Evolutionary conservation across 2,797 vertebrate species (phyloP), one percentile per base, ranked within the genome.

Genomic region (Diceros bicornis): DNA sequence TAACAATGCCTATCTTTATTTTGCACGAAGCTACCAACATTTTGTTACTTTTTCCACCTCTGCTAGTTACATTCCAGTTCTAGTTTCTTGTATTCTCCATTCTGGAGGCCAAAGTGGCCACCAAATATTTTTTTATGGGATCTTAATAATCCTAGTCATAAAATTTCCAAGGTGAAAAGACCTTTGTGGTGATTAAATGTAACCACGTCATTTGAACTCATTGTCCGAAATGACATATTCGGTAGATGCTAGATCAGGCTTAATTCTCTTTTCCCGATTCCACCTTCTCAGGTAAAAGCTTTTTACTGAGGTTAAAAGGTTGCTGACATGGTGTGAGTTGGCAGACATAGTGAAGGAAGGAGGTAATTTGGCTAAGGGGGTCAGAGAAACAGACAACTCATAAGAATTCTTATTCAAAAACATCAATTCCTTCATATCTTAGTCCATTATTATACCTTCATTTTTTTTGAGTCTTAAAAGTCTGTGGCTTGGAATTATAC

Each of bases 381-480:
- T 55, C 32, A 68, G 13, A 91, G 25, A 96, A 97, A 29, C 10
- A 81, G 27, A 44, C 25, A 86, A 78, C 52, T 74, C 1, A 20
- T 5, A 85, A 32, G 29, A 94, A 90, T 79, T 91, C n/a, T 89
- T 96, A 91, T 47, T 87, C 32, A n/a, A 93, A 97, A 94, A 89
- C 89, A 81, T 82, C 57, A 87, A 41, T 92, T 92, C 21, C 52
- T 86, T 90, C 57, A 84, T 96, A 74, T 50, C 37, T 87, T 92
- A 64, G 16, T 47, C 14, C 59, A 75, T 94, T 52, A 87, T 64
- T 94, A 71, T 25, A 71, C 4, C 1, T 64, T 75, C 11, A 62
- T 84, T 94, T 91, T 72, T 92, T 92, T 59, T 90, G 52, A 92
- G 57, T 75, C 21, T 89, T 96, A 89, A 72, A 91, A 92, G 83